Percentiles rank a stretch among this genome's conserved stretches.
Evolutionary conservation across 2,113 vertebrate genomes (phyloP).

Genomic region (Trematomus loennbergii): DNA sequence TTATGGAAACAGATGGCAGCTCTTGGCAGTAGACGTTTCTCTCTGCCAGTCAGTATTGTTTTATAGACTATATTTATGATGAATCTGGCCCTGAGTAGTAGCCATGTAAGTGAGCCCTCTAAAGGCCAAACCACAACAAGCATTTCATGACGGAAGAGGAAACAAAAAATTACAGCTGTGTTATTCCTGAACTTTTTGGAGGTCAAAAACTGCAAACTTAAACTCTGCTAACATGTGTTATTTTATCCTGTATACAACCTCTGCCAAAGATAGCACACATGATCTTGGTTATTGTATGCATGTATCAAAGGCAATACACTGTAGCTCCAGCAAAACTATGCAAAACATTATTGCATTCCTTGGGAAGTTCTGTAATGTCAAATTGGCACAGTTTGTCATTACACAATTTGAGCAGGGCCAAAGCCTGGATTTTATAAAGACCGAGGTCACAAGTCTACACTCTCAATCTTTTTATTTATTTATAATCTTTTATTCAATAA

Average conservation of each 20-base stretch:
- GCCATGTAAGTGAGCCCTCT: slow-evolving; percentile 66
- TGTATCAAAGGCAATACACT: background rate
- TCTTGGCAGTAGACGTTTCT: slow-evolving; percentile 42
- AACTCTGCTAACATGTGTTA: background rate
- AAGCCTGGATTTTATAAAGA: no score
- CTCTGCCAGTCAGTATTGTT: slow-evolving; percentile 36
- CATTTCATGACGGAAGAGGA: slow-evolving; percentile 26
- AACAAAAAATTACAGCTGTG: slow-evolving; percentile 7
- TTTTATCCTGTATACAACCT: no score
- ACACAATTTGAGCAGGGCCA: no score
- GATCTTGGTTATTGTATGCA: background rate
- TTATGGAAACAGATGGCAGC: slow-evolving; percentile 50
- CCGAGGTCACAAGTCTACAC: no score
- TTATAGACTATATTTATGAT: slow-evolving; percentile 39
- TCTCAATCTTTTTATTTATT: no score
- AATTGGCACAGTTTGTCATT: no score
- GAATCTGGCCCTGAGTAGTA: slow-evolving; percentile 11
- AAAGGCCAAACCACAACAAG: slow-evolving; percentile 48
- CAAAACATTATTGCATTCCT: no score
- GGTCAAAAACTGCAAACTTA: background rate
- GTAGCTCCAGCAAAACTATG: no score
- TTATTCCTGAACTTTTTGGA: slow-evolving; percentile 4
- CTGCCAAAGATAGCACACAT: background rate
- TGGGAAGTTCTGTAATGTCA: no score
- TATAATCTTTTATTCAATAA: no score